A percentile compares a stretch with the other conserved stretches of the same genome.
These are phyloP conservation scores for Trichogramma dendrolimi DNA, from an alignment of 2,888 invertebrate genomes.

Conservation along the genomic window DNA sequence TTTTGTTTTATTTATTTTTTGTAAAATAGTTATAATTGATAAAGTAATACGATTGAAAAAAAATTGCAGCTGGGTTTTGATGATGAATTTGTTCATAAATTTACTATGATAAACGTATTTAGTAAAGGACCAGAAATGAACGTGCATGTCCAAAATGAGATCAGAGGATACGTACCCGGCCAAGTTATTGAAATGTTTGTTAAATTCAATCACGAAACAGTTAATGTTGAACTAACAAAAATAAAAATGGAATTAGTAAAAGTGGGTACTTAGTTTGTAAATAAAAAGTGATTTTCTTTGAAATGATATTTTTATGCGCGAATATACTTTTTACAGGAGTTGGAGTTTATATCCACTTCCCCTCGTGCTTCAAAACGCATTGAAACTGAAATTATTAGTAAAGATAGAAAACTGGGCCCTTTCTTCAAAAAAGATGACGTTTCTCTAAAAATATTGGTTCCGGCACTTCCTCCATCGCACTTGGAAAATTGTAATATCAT, in stretches of 20 bases:
- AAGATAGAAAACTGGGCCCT: conserved; percentile 59
- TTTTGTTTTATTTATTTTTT: too few species aligned
- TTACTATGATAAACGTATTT: conserved; percentile 50
- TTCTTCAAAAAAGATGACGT: conserved; percentile 57
- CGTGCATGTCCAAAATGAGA: conserved; percentile 62
- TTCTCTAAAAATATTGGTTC: conserved; percentile 64
- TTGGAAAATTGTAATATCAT: conserved; percentile 68
- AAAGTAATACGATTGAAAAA: too few species aligned
- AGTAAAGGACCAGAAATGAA: conserved; percentile 61
- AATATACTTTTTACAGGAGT: conserved; percentile 47
- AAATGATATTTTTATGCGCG: neutral
- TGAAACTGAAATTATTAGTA: conserved; percentile 56
- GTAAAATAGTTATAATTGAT: too few species aligned
- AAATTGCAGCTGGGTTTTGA: too few species aligned
- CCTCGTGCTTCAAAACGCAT: conserved; percentile 58
- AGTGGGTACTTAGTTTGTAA: conserved; percentile 23
- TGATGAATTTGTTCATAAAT: too few species aligned
- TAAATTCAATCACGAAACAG: conserved; percentile 63
- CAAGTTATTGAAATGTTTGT: conserved; percentile 65
- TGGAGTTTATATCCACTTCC: conserved; percentile 59
- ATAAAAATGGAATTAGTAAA: conserved; percentile 28
- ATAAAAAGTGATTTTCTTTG: neutral
- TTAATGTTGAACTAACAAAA: conserved; percentile 54
- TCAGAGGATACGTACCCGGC: conserved; percentile 69
- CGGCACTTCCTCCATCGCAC: conserved; percentile 69